A percentile compares a stretch with the other conserved stretches of the same genome.
These are phyloP conservation scores for Hedychridium roseum DNA, from an alignment of 2,888 invertebrate species.

Conservation along the genomic window DNA sequence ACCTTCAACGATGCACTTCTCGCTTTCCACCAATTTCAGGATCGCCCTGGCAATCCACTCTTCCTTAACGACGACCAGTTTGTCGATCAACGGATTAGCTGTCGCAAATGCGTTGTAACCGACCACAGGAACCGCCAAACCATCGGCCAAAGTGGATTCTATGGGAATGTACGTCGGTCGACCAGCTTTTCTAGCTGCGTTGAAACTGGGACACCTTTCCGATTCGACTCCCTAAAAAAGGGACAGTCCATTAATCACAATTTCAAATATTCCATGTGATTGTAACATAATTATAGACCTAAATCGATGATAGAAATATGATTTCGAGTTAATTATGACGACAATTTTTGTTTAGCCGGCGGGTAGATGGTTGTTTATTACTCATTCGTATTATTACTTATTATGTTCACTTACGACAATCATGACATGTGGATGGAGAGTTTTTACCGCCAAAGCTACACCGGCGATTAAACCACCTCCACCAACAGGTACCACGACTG, in stretches of 20 bases:
- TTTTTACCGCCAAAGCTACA: conserved; percentile 87
- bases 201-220: conserved; percentile 89
- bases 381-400: no score
- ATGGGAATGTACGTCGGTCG: conserved; percentile 74
- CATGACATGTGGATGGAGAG: conserved; percentile 80
- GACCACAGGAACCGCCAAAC: conserved; percentile 86
- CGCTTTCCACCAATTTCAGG: conserved; percentile 79
- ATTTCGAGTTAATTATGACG: no score
- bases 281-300: no score
- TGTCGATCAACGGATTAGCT: conserved; percentile 77
- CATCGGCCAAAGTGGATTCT: conserved; percentile 84
- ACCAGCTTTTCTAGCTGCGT: conserved; percentile 74
- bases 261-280: no score
- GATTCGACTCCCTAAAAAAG: conserved; percentile 84
- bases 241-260: no score
- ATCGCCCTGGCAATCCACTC: conserved; percentile 87
- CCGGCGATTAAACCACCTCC: conserved; percentile 95
- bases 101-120: conserved; percentile 87
- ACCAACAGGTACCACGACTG: conserved; percentile 90
- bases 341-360: no score
- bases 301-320: no score
- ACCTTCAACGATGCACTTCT: conserved; percentile 91
- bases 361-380: no score
- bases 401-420: conserved; percentile 92
- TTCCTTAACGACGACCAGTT: conserved; percentile 82